phyloP scores from a whole-genome alignment of 2,888 invertebrate species.

The Cyrtodaria siliqua region DNA sequence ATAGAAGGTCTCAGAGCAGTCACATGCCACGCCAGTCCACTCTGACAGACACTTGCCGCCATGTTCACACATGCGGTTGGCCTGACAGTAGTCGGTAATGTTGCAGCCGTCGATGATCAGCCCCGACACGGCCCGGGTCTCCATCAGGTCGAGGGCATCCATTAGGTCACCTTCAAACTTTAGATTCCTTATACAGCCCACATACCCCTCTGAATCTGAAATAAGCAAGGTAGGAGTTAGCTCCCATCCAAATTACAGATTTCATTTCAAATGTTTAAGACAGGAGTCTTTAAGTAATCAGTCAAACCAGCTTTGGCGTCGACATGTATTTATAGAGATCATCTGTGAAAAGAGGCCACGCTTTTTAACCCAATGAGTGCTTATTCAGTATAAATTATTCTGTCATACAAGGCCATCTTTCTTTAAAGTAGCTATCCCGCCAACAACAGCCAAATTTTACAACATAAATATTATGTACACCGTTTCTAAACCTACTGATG shows the following conservation, averaged over 20 bases:
- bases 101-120: slow-evolving; percentile 82
- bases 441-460: no score
- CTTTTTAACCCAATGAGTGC: no score
- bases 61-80: slow-evolving; percentile 90
- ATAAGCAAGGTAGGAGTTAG: not conserved
- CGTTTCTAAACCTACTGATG: no score
- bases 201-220: slow-evolving; percentile 79
- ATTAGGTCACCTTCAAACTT: slow-evolving; percentile 78
- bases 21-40: slow-evolving; percentile 94
- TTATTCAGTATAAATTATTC: no score
- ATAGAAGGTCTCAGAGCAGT: slow-evolving; percentile 96
- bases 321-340: no score
- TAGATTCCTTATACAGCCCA: slow-evolving; percentile 85
- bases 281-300: no score
- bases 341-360: no score
- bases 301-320: no score
- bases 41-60: slow-evolving; percentile 96
- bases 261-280: not conserved
- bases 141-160: slow-evolving; percentile 83
- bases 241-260: not conserved
- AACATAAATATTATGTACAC: no score
- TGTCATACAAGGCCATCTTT: no score
- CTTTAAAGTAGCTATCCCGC: no score
- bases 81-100: slow-evolving; percentile 78
- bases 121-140: slow-evolving; percentile 73